Base-by-base conservation (phyloP, 1,140 invertebrate genomes). In the Drosophila seguyi region DNA sequence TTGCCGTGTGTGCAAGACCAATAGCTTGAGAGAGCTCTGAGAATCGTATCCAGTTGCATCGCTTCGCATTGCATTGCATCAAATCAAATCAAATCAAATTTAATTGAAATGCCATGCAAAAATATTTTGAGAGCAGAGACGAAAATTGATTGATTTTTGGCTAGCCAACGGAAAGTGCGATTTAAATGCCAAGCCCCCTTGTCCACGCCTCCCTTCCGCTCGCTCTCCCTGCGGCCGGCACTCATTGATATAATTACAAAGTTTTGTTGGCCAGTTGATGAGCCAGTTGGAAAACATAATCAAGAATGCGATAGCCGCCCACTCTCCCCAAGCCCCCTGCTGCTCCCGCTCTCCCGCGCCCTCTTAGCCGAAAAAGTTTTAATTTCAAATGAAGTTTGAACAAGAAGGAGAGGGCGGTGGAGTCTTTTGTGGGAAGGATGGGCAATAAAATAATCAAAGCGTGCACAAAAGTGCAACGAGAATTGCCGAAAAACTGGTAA, bases 401-500 rank as follows among this genome's bases (percentile, higher is more conserved):
- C 53, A 71, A 29, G 75, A 53, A 20, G n/a, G 16, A n/a, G n/a
- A 25, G 20, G 14, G 47, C 4, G 13, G 13, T 5, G 11, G 14
- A 53, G 52, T 53, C 36, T 36, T 52, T 34, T 52, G 48, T 53
- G 31, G 31, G 13, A 22, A 16, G 31, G 36, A n/a, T 29, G 53
- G 79, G 83, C 84, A 88, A 88, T 88, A 88, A 88, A 88, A 88
- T 88, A 88, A 88, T 88, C 80, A 88, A 88, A 90, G 84, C 84
- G 80, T 84, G 84, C 84, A 90, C 76, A 84, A 88, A 88, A 88
- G 80, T 88, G 84, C 84, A 88, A 84, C 61, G 80, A 84, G 66
- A 88, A 88, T 83, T 88, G 83, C 79, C 83, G 68, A 87, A 87
- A 87, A 87, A 76, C 71, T 79, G 75, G 79, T 79, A 75, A 76